Base-by-base conservation (phyloP, 2,797 vertebrate species). In the Novumbra hubbsi region DNA sequence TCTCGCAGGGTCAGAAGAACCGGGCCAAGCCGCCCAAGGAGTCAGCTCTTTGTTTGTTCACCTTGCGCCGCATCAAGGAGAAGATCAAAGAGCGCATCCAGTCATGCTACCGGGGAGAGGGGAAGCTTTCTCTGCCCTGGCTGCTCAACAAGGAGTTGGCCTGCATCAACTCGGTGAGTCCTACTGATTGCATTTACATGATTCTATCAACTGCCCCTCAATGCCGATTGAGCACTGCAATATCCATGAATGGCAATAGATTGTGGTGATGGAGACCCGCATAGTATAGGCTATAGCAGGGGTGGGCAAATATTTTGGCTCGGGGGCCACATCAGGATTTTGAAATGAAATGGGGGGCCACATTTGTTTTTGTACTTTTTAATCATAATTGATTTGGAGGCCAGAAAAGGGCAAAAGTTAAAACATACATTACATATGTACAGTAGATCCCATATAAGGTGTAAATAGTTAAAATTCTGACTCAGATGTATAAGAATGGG, bases 31-130 rank as follows among this genome's bases (percentile, higher is more conserved):
- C 98, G 0, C 98, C 98, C 83, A 98, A 96, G 92, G 98, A 99
- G 91, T 98, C 98, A 0, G 97, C 95, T 0, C 91, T 99, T 79
- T 99, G 98, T 84, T 94, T 99, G 74, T 99, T 99, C 91, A 99
- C 98, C 1, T 93, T 99, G 78, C 92, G 94, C 79, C 95, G 90
- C 90, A 97, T 99, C 90, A 99, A 99, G 88, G 96, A 99, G 88
- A 98, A 96, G 93, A 99, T 99, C 91, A 99, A 99, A 90, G 98
- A 98, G 70, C 93, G 98, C 73, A 99, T 99, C 91, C 97, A 97
- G 90, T 99, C 98, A 0, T 99, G 98, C 88, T 99, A 99, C 90
- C 94, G 94, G 70, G 98, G 98, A 11, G 96, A 98, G 73, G 98
- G 98, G 78, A 98, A 96, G 74, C 95, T 99, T 77, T 98, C 97